Evolutionary conservation across 2,113 vertebrate species (phyloP), one percentile per base, ranked within the genome.

Genomic region (Chamaea fasciata): DNA sequence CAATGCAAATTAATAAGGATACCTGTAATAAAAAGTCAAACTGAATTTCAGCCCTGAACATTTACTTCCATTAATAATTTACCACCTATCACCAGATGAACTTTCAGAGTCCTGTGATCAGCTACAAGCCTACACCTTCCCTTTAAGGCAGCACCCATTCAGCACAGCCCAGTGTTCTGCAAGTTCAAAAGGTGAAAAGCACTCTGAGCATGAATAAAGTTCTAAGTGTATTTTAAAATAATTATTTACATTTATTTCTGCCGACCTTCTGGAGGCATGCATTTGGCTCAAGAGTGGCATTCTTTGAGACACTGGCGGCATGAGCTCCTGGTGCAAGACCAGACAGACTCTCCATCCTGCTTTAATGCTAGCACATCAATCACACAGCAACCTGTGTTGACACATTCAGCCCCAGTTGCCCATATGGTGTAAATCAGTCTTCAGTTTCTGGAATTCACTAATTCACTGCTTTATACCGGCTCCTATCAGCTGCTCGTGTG

Each of bases 191-290:
- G 96, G 94, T 94, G 95, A 97, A 93, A 77, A 89, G 83, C 90
- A 83, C 95, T 96, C 90, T 31, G 65, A 95, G 83, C 90, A 84
- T 76, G 93, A 96, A 95, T 92, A 96, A 95, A 94, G 92, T 89
- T 47, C 76, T 93, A 84, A 92, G 94, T 95, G 95, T 92, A 57
- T 95, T 97, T 96, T 96, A 96, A 94, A 97, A 96, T 96, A 97
- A 96, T 91, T 97, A 96, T 97, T 97, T 97, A 97, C 95, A 96
- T 96, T 95, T 90, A 94, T 96, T 94, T 86, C 94, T 96, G 92
- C 57, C 13, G 69, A 90, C 90, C 94, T 93, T 93, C 88, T 94
- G 93, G 62, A 97, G 80, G 92, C 85, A 94, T 71, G 92, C 90
- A 92, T 95, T 96, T 96, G 96, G 94, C 95, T 96, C 80, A 39